Base-by-base conservation (phyloP, 2,113 vertebrate genomes). In the Copsychus sechellarum region DNA sequence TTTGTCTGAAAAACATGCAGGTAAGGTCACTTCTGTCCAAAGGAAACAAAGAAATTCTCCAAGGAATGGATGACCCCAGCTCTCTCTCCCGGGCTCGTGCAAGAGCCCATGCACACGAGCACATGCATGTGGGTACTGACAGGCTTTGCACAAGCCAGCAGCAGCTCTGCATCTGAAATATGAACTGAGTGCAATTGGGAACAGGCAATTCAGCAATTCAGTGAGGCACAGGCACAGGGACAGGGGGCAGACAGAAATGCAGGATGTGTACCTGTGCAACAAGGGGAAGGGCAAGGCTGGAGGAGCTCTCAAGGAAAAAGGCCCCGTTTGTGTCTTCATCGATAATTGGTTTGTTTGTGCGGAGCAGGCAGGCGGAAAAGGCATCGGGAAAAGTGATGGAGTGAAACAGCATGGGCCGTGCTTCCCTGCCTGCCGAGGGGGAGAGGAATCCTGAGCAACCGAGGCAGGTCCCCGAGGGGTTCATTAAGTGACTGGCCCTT, bases 401-500 rank as follows among this genome's bases (percentile, higher is more conserved):
- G 97, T 95, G 97, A 97, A 96, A 94, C 97, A 96, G 94, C 40
- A 60, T 89, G 91, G 97, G 95, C 97, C 94, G 90, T 3, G 67
- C 97, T 74, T 93, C 97, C 95, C 86, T 93, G 97, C 97, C 97
- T 98, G 97, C 97, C 87, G 95, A 95, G 95, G 95, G 94, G 96
- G 94, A 98, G 95, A 97, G 97, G 95, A 97, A 98, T 89, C 88
- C 97, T 95, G 96, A 98, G 98, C 88, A 97, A 96, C 96, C 51
- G 92, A 93, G 97, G 89, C 84, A 92, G 86, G 95, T 98, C 98
- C 98, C 98, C 80, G 96, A 97, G 98, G 98, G 98, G 92, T 98
- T 98, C 98, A 98, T 98, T 98, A 98, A 98, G 96, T 92, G 98
- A 95, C 98, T 97, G 98, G 97, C 94, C 97, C 97, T 98, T 92